A percentile compares a stretch with the other conserved stretches of the same genome.
Evolutionary conservation across 37 sponge, comb jelly and placozoan genomes (phyloP).

Genomic region (Theonella swinhoei): DNA sequence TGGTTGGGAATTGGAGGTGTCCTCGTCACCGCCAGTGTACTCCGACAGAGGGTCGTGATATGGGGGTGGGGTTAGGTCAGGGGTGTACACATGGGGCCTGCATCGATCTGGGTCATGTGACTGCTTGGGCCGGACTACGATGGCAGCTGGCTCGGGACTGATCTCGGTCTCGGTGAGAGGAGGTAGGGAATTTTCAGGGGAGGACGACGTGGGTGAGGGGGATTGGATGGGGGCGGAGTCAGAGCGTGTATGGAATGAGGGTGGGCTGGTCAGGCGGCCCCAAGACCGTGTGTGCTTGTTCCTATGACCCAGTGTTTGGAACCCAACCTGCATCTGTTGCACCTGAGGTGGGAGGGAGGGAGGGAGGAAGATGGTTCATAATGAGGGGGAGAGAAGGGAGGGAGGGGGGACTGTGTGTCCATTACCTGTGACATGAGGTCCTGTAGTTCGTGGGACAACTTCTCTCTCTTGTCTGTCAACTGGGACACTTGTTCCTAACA

Average conservation of each 20-base stretch:
- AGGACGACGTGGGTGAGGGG: background rate
- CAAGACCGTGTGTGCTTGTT: background rate
- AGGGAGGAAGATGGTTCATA: background rate
- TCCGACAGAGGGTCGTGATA: slow-evolving; percentile 5
- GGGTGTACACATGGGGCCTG: background rate
- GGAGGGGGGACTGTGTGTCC: background rate
- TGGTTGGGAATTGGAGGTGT: background rate
- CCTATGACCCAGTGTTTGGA: background rate
- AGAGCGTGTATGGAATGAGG: slow-evolving; percentile 1
- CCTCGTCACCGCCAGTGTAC: background rate
- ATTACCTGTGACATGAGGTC: slow-evolving; percentile 38
- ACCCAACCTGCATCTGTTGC: slow-evolving; percentile 17
- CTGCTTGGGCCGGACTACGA: background rate
- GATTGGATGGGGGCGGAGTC: slow-evolving; percentile 12
- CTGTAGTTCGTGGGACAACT: slow-evolving; percentile 27
- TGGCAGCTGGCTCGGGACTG: background rate
- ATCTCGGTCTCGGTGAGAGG: background rate
- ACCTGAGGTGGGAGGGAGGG: slow-evolving; percentile 4
- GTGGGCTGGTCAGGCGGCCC: background rate
- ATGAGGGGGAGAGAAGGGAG: background rate
- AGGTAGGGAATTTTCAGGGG: background rate
- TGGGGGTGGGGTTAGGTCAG: background rate
- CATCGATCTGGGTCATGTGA: background rate
- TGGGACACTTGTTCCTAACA: slow-evolving; percentile 3
- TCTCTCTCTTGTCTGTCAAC: slow-evolving; percentile 15